These are phyloP conservation scores for Ahaetulla prasina DNA, from an alignment of 2,113 vertebrate species.

Conservation along the genomic window DNA sequence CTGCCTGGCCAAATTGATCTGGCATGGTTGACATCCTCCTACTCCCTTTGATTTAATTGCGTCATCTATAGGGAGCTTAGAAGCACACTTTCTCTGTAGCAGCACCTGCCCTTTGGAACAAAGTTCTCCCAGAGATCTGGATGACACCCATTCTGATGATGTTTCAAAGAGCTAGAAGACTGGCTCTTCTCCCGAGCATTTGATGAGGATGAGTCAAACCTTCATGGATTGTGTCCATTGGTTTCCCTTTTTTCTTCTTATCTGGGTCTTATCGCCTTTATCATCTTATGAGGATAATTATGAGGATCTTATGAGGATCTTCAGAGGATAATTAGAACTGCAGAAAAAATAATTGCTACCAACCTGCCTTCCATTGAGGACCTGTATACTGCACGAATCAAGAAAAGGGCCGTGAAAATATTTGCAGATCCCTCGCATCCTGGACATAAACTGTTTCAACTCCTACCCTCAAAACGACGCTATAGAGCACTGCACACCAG, in stretches of 20 bases:
- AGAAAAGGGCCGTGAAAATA: no score
- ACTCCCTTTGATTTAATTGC: neutral
- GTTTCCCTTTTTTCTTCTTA: neutral
- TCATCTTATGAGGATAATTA: no score
- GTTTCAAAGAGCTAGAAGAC: neutral
- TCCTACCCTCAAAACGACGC: no score
- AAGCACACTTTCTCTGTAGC: neutral
- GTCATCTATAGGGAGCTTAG: neutral
- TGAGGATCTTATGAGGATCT: no score
- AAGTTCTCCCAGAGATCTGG: neutral
- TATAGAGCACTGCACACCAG: no score
- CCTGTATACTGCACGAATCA: no score
- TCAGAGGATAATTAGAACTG: no score
- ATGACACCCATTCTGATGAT: neutral
- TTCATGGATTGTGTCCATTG: neutral
- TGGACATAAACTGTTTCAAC: no score
- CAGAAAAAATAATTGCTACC: no score
- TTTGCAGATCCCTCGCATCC: no score
- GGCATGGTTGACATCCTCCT: neutral
- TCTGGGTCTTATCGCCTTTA: neutral
- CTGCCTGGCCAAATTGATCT: neutral
- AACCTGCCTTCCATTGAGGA: no score
- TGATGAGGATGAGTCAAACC: neutral
- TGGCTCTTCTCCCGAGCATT: neutral
- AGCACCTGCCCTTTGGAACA: neutral